Evolutionary conservation across 2,797 vertebrate species (phyloP), one percentile per base, ranked within the genome.

Genomic region (Halcyon chelicuti): DNA sequence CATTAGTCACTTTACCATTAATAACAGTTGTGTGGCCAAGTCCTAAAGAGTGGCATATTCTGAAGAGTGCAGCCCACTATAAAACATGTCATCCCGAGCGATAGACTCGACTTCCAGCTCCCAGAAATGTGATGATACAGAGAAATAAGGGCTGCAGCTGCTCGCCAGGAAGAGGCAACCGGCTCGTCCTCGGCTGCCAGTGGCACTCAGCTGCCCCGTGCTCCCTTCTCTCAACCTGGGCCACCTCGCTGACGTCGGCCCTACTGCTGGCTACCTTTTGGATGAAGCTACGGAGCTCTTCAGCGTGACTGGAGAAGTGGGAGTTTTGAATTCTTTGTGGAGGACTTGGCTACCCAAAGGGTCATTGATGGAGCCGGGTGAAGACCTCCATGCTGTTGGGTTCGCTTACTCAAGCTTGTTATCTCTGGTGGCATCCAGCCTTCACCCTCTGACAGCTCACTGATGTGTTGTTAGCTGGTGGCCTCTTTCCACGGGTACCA

Each of bases 11-110:
- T 87, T 92, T 19, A 72, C 60, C 68, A 46, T 65, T 93, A 89
- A 68, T 84, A 80, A 77, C 88, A 87, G 88, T 70, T 77, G 77
- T 94, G 90, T 94, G 86, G 66, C 90, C 71, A 44, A 70, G 61
- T 39, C 86, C 71, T 70, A 46, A 70, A 81, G 57, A 73, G 40
- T 21, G 46, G 67, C 80, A 65, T 57, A 47, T 81, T 83, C 73
- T 15, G 61, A 76, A 65, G 74, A 91, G 81, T 42, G 18, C 46
- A 77, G 78, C 37, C 86, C 67, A 19, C 81, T 61, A 26, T 84
- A 70, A 89, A 84, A n/a, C 39, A 39, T 61, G 61, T 83, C 78
- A 77, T 9, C 25, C 47, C 4, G 42, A 47, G 74, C 26, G 82
- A 65, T 12, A 39, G 85, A 28, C 68, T 57, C 44, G 77, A 65